Evolutionary conservation across 2,113 vertebrate genomes (phyloP).

Genomic region (Rutilus rutilus): DNA sequence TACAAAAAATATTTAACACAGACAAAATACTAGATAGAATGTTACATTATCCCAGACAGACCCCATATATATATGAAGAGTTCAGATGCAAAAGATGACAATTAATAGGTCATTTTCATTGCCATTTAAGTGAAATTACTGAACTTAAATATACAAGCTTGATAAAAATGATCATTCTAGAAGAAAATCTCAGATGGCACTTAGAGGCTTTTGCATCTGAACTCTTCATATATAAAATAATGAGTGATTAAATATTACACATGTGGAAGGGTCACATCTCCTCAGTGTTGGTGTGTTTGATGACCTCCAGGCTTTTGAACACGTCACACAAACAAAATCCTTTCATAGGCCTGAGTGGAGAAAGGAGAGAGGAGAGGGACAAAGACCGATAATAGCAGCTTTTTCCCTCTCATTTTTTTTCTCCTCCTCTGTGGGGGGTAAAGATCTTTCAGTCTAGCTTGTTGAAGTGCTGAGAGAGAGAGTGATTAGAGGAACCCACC

Average conservation of each 20-base stretch:
- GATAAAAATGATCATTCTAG: no score
- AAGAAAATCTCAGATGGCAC: no score
- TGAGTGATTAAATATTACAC: neutral
- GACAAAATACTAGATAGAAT: no score
- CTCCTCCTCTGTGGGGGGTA: slow-evolving; percentile 23
- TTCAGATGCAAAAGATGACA: no score
- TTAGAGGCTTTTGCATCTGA: no score
- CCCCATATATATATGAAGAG: no score
- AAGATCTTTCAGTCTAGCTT: slow-evolving; percentile 30
- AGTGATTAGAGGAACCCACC: slow-evolving; percentile 37
- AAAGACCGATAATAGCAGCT: slow-evolving; percentile 27
- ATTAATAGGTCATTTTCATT: no score
- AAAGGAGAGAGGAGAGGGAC: slow-evolving; percentile 6
- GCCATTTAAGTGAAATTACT: no score
- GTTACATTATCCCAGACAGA: no score
- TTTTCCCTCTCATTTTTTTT: slow-evolving; percentile 1
- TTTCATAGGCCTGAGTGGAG: slow-evolving; percentile 7
- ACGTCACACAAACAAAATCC: neutral
- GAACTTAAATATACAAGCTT: no score
- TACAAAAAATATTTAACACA: no score
- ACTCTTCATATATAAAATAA: neutral
- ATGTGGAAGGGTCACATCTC: neutral
- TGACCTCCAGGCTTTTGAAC: slow-evolving; percentile 22
- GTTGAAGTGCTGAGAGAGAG: slow-evolving; percentile 33
- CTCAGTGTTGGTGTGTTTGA: slow-evolving; percentile 1